These are phyloP conservation scores for Ornithorhynchus anatinus DNA, from an alignment of 2,113 vertebrate genomes.

Conservation along the genomic window DNA sequence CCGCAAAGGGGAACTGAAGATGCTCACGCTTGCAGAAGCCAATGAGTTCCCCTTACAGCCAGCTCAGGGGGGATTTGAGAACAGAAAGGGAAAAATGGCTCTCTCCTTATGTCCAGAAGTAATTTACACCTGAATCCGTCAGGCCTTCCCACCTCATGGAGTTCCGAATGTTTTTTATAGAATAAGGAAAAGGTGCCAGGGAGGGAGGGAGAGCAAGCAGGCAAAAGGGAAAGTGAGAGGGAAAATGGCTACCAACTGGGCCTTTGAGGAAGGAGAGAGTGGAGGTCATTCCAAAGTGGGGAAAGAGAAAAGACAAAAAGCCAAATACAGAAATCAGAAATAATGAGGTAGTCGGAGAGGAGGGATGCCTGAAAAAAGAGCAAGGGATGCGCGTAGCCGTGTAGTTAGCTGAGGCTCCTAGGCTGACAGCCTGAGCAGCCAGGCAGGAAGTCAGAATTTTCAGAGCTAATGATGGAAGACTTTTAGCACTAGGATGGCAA, in stretches of 20 bases:
- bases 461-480: too few relatives aligned
- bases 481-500: too few relatives aligned
- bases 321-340: too few relatives aligned
- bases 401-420: too few relatives aligned
- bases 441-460: too few relatives aligned
- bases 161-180: background rate
- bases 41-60: slow-evolving; percentile 50
- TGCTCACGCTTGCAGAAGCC: slow-evolving; percentile 58
- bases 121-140: slow-evolving; percentile 13
- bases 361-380: too few relatives aligned
- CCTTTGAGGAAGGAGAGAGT: slow-evolving; percentile 30
- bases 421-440: too few relatives aligned
- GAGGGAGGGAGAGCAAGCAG: slow-evolving; percentile 19
- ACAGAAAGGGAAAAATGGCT: slow-evolving; percentile 47
- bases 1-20: slow-evolving; percentile 63
- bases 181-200: background rate
- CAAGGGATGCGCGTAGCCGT: too few relatives aligned
- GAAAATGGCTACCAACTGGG: too few relatives aligned
- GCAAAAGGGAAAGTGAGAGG: slow-evolving; percentile 16
- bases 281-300: slow-evolving; percentile 7
- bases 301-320: background rate
- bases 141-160: slow-evolving; percentile 36
- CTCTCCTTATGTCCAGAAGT: slow-evolving; percentile 29
- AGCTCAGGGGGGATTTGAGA: slow-evolving; percentile 35
- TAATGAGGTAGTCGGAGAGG: too few relatives aligned